Evolutionary conservation across 92 coral and sea anemone species (phyloP).

Genomic region (Scolanthus callimorphus): DNA sequence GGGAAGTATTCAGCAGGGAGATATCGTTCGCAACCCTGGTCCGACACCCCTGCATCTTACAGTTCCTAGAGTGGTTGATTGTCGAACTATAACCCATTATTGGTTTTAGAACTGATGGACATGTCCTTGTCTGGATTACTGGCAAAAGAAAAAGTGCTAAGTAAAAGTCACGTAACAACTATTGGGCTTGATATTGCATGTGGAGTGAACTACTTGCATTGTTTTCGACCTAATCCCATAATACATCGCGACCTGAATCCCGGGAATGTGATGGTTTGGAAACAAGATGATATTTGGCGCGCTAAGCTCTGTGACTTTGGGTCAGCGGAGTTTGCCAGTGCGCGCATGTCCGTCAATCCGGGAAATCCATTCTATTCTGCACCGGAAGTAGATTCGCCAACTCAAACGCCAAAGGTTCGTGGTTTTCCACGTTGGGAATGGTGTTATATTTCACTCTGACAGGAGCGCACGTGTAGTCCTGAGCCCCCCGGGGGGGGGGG

Average conservation of each 20-base stretch:
- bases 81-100: slow-evolving; percentile 51
- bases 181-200: slow-evolving; percentile 74
- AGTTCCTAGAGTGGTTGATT: slow-evolving; percentile 72
- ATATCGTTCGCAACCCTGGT: slow-evolving; percentile 70
- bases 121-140: slow-evolving; percentile 68
- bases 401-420: slow-evolving; percentile 67
- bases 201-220: slow-evolving; percentile 76
- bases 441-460: background rate
- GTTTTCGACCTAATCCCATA: slow-evolving; percentile 80
- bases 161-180: slow-evolving; percentile 48
- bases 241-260: slow-evolving; percentile 89
- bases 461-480: too few species aligned
- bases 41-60: slow-evolving; percentile 78
- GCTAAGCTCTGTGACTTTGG: slow-evolving; percentile 94
- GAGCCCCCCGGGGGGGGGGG: background rate
- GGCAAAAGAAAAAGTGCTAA: slow-evolving; percentile 36
- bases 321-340: slow-evolving; percentile 83
- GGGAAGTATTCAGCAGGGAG: slow-evolving; percentile 63
- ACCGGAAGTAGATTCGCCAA: slow-evolving; percentile 71
- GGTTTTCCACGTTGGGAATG: background rate
- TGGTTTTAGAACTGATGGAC: slow-evolving; percentile 78
- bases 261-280: slow-evolving; percentile 89
- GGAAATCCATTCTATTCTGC: slow-evolving; percentile 84
- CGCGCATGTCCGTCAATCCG: slow-evolving; percentile 73
- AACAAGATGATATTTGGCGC: slow-evolving; percentile 77